phyloP scores from a whole-genome alignment of 1,140 invertebrate species.

The Zaprionus tsacasi region DNA sequence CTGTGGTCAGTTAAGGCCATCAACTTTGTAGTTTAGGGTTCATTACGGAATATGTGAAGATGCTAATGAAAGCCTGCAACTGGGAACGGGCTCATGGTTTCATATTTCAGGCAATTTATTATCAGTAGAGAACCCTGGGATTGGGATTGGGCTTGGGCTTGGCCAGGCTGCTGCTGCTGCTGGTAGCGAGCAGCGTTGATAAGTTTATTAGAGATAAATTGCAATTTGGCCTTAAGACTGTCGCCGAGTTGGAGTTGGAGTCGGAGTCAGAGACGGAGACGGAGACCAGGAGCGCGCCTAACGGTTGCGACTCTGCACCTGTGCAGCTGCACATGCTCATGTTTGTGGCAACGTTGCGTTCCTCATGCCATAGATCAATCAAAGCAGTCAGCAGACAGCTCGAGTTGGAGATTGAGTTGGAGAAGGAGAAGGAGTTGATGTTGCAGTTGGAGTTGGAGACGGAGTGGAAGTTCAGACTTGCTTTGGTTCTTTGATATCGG shows the following conservation, averaged over 20 bases:
- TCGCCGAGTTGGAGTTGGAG: background rate
- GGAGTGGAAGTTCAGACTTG: constrained; percentile 32
- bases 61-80: constrained; percentile 76
- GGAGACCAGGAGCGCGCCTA: constrained; percentile 8
- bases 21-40: constrained; percentile 74
- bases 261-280: background rate
- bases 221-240: constrained; percentile 64
- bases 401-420: constrained; percentile 13
- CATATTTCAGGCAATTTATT: constrained; percentile 80
- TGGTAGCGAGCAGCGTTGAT: constrained; percentile 75
- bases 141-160: background rate
- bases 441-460: background rate
- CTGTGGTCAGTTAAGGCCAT: constrained; percentile 32
- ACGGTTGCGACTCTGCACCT: constrained; percentile 46
- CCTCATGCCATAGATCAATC: constrained; percentile 78
- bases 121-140: constrained; percentile 14
- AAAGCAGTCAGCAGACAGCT: constrained; percentile 58
- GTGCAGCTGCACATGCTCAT: constrained; percentile 42
- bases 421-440: constrained; percentile 16
- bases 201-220: constrained; percentile 83
- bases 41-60: constrained; percentile 62
- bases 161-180: background rate
- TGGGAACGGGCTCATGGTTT: constrained; percentile 56
- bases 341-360: constrained; percentile 56
- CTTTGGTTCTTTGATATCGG: constrained; percentile 27